Base-by-base conservation (phyloP, 1,140 invertebrate genomes). In the Cylas formicarius region DNA sequence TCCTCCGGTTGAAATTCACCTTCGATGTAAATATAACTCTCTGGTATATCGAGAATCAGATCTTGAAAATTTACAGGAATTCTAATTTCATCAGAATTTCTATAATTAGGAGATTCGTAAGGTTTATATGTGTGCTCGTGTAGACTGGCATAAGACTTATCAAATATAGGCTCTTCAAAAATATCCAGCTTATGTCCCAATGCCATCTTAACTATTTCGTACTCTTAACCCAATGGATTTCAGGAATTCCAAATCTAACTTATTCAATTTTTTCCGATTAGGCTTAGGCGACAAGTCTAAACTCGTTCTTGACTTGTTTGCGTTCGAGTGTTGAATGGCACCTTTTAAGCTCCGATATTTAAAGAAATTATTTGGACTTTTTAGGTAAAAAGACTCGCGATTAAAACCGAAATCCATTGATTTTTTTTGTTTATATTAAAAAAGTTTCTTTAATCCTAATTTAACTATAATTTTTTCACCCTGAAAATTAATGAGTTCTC, bases 21-120 rank as follows among this genome's bases (percentile, higher is more conserved):
- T 24, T 56, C 53, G 11, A 59, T 51, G 19, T 53, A 59, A 13
- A 56, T 31, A 29, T 34, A 50, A 40, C 54, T 54, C 8, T 54
- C 45, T 10, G 33, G 24, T 7, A 52, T 35, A 43, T 57, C 53
- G 35, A 53, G 43, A 33, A 54, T 44, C 13, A 51, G 20, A 14
- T 44, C 40, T 33, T 42, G 40, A 32, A 33, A 42, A 23, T 42
- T 28, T 6, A 55, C 44, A 2, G 50, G 44, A 28, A 57, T 59
- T 8, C 53, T 24, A 40, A 57, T 50, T 44, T 55, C 47, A 45
- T 55, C 55, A 9, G 44, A 50, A n/a, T 50, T 41, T 18, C 29
- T 35, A 20, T 44, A 55, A 9, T 22, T 37, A 5, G 48, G 37
- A 3, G 39, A 45, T 4, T 14, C 37, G 35, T 47, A 44, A 14